Evolutionary conservation across 1,140 invertebrate genomes (phyloP).

Genomic region (Galleria mellonella): DNA sequence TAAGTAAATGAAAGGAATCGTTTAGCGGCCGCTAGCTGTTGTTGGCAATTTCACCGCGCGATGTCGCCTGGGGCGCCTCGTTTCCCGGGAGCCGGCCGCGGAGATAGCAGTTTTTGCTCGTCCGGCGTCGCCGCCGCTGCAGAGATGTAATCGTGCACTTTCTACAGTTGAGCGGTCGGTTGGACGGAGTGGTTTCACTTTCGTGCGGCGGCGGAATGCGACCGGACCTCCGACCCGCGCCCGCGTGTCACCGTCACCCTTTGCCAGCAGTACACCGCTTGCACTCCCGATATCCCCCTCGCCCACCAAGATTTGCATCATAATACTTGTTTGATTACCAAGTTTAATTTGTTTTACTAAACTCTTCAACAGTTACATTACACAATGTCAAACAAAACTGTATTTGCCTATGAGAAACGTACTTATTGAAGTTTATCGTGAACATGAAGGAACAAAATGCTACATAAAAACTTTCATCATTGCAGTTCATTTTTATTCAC

Average conservation of each 20-base stretch:
- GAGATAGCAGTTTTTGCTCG: constrained; percentile 58
- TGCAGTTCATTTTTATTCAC: no score
- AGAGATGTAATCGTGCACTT: constrained; percentile 69
- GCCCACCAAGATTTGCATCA: constrained; percentile 31
- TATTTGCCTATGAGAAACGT: no score
- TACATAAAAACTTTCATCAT: no score
- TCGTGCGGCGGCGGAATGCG: constrained; percentile 60
- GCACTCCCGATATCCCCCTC: constrained; percentile 11
- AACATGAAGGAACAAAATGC: no score
- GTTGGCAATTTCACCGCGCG: constrained; percentile 37
- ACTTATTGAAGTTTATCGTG: no score
- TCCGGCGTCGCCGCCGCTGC: constrained; percentile 34
- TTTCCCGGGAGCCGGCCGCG: constrained; percentile 41
- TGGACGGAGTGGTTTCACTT: constrained; percentile 62
- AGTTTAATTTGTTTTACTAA: no score
- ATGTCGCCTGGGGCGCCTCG: constrained; percentile 38
- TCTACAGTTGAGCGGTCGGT: constrained; percentile 58
- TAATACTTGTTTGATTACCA: constrained; percentile 10
- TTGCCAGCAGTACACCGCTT: constrained; percentile 11
- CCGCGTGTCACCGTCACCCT: constrained; percentile 31
- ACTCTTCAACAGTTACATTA: constrained; percentile 16
- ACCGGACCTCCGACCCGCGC: constrained; percentile 61
- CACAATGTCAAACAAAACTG: no score
- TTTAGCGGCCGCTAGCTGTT: constrained; percentile 26
- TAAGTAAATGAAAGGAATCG: constrained; percentile 42